Evolutionary conservation across 2,888 invertebrate genomes (phyloP), one percentile per base, ranked within the genome.

Genomic region (Drosophila suboccidentalis): DNA sequence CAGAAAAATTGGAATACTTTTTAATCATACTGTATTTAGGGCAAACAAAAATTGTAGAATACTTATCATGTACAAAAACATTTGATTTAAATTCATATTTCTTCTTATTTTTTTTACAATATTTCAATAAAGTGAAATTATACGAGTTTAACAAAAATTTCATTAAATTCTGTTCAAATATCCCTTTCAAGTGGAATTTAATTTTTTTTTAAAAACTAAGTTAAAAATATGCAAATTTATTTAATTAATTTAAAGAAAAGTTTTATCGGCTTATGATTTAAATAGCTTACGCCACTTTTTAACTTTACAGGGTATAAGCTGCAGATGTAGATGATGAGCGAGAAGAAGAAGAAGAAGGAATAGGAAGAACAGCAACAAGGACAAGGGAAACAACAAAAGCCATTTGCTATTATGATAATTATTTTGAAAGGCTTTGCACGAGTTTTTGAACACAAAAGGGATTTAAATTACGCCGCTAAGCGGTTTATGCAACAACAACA

Each of bases 401-500:
- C 82, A 69, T 71, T 76, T 74, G 66, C 83, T 60, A 87, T 83
- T 83, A 83, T 81, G 74, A 84, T 84, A 84, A 78, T 82, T 82
- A 84, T 77, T 81, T 71, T 77, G 76, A 86, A 85, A 80, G 83
- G 76, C 84, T 75, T 80, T 76, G 68, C 87, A 76, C 72, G 84
- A 86, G 84, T 80, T 82, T 82, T 80, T 71, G 64, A 76, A 65
- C 83, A 85, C 88, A 87, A 89, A 86, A 75, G 89, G 69, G 84
- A 85, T 86, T 85, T 85, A 86, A 83, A 85, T 85, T 88, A 89
- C 78, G 76, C 84, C 78, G 84, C 79, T 85, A 85, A 85, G 84
- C 84, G 89, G 78, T 80, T 88, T 88, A 85, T 80, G 76, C 74
- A 73, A 43, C 68, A 71, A 43, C 58, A 71, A 43, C 60, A 63